phyloP scores from a whole-genome alignment of 2,797 vertebrate genomes.

The Brachyrhaphis roseni region DNA sequence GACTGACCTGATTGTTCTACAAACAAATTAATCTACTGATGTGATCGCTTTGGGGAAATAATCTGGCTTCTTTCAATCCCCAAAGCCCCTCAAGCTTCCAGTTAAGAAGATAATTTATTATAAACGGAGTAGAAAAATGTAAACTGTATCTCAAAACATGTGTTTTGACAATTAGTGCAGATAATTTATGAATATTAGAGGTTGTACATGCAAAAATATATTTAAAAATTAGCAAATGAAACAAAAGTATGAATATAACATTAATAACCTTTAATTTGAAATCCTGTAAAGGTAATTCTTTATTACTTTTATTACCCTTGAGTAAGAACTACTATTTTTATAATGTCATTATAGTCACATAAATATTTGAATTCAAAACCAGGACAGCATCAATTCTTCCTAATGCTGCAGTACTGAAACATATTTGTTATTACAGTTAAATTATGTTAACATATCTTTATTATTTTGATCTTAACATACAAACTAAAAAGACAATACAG shows the following conservation, averaged over 20 bases:
- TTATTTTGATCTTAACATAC: neutral
- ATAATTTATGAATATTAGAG: neutral
- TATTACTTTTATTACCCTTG: neutral
- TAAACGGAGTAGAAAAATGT: neutral
- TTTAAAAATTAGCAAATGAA: neutral
- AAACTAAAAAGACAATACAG: neutral
- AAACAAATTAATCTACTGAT: conserved; percentile 20
- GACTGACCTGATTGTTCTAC: conserved; percentile 22
- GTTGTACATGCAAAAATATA: neutral
- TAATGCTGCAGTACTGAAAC: neutral
- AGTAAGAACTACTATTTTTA: too few relatives aligned
- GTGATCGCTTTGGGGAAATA: conserved; percentile 23
- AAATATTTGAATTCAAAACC: neutral
- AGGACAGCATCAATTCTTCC: neutral
- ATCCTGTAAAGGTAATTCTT: neutral
- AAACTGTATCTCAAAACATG: neutral
- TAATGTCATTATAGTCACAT: neutral
- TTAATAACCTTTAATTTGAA: neutral
- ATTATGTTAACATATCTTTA: neutral
- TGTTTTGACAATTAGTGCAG: neutral
- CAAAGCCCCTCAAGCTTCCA: conserved; percentile 2
- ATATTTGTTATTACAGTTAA: neutral
- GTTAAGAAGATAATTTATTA: neutral
- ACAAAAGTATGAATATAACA: neutral
- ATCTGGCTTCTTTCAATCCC: conserved; percentile 14